Percentiles rank a stretch among this genome's conserved stretches.
Evolutionary conservation across 2,888 invertebrate genomes (phyloP).

Genomic region (Eupithecia abbreviata): DNA sequence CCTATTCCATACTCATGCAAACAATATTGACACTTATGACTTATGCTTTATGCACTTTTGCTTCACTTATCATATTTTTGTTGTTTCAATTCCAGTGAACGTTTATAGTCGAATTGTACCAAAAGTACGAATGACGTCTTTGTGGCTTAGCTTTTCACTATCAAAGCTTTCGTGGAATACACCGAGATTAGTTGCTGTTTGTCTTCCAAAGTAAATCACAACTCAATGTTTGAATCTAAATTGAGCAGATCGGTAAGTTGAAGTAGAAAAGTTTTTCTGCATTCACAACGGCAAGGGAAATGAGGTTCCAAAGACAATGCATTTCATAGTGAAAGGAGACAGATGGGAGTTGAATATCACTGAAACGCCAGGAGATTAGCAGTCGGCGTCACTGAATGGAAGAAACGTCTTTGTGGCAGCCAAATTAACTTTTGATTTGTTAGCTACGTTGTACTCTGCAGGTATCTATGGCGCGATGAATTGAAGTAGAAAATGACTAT

Average conservation of each 20-base stretch:
- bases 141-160: background rate
- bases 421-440: conserved; percentile 39
- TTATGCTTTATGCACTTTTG: no score
- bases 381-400: conserved; percentile 34
- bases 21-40: background rate
- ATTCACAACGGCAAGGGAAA: conserved; percentile 24
- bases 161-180: background rate
- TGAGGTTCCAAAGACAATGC: conserved; percentile 35
- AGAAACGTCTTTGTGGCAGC: conserved; percentile 38
- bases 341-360: conserved; percentile 35
- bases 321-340: conserved; percentile 33
- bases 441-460: conserved; percentile 15
- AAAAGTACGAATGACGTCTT: background rate
- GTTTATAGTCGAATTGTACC: background rate
- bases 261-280: conserved; percentile 19
- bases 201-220: conserved; percentile 1
- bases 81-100: background rate
- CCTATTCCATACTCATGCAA: background rate
- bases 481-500: conserved; percentile 17
- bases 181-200: background rate
- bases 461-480: conserved; percentile 5
- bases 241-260: conserved; percentile 6
- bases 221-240: conserved; percentile 1
- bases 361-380: conserved; percentile 40
- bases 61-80: background rate